Evolutionary conservation across 1,140 invertebrate genomes (phyloP).

Genomic region (Charaxes varanes): DNA sequence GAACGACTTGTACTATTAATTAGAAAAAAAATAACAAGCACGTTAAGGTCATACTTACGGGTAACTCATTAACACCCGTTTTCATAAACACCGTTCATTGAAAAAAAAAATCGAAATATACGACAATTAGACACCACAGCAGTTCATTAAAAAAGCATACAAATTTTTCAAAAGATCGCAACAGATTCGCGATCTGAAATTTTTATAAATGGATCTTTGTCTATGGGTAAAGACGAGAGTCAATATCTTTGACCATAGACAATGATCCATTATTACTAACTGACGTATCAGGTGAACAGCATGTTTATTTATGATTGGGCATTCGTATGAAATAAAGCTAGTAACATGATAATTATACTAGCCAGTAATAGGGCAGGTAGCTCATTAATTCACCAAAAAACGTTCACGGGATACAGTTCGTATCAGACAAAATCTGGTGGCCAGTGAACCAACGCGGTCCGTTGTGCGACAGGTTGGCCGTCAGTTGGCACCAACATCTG

Average conservation of each 20-base stretch:
- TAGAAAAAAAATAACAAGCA: slow-evolving; percentile 34
- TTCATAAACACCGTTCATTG: slow-evolving; percentile 1
- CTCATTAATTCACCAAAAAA: slow-evolving; percentile 18
- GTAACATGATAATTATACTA: neutral
- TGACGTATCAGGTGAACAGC: neutral
- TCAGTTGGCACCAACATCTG: slow-evolving; percentile 61
- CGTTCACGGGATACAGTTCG: slow-evolving; percentile 6
- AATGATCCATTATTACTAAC: too few species aligned
- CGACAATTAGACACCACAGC: slow-evolving; percentile 1
- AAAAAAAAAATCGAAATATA: slow-evolving; percentile 2
- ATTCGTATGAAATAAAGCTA: neutral
- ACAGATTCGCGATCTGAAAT: too few species aligned
- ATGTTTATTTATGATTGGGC: neutral
- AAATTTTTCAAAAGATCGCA: too few species aligned
- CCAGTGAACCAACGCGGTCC: slow-evolving; percentile 57
- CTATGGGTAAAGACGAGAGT: too few species aligned
- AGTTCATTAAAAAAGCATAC: too few species aligned
- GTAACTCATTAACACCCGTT: slow-evolving; percentile 10
- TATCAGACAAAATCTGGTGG: slow-evolving; percentile 17
- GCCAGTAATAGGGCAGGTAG: slow-evolving; percentile 8
- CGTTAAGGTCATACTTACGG: slow-evolving; percentile 17
- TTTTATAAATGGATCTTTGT: too few species aligned
- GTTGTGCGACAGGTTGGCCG: slow-evolving; percentile 68
- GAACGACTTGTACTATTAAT: slow-evolving; percentile 38
- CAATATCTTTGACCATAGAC: too few species aligned